Percentiles rank a stretch among this genome's conserved stretches.
Evolutionary conservation across 2,113 vertebrate genomes (phyloP).

Genomic region (Paramormyrops kingsleyae): DNA sequence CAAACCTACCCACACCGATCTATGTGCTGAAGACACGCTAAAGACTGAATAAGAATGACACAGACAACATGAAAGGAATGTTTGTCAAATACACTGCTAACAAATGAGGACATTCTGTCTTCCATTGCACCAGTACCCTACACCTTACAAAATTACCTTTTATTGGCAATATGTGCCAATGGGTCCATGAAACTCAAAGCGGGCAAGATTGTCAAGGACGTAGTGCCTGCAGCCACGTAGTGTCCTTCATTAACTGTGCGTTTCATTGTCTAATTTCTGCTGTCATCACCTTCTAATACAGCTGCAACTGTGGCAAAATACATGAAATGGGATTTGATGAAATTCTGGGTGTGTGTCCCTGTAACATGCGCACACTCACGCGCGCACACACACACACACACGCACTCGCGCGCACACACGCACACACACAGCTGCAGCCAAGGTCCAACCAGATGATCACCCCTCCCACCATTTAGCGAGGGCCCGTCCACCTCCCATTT

Average conservation of each 20-base stretch:
- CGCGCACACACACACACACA: too few species aligned
- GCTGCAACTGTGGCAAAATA: neutral
- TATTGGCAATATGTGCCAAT: neutral
- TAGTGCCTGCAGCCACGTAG: too few species aligned
- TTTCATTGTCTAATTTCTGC: neutral
- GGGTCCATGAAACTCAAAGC: neutral
- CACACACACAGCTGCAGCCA: neutral
- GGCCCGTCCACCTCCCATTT: neutral
- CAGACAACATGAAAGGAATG: too few species aligned
- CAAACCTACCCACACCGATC: neutral
- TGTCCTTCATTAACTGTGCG: neutral
- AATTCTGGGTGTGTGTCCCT: neutral
- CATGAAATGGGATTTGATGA: neutral
- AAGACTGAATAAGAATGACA: neutral
- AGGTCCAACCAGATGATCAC: neutral
- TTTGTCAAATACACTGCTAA: neutral
- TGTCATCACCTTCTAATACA: neutral
- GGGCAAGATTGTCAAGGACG: neutral
- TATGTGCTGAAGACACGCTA: neutral
- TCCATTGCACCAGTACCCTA: neutral
- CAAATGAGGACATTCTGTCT: neutral
- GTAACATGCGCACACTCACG: neutral
- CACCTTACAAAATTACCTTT: neutral
- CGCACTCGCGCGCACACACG: neutral
- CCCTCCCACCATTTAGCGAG: neutral